Evolutionary conservation across 2,888 invertebrate genomes (phyloP).

Genomic region (Leptogaster cylindrica): DNA sequence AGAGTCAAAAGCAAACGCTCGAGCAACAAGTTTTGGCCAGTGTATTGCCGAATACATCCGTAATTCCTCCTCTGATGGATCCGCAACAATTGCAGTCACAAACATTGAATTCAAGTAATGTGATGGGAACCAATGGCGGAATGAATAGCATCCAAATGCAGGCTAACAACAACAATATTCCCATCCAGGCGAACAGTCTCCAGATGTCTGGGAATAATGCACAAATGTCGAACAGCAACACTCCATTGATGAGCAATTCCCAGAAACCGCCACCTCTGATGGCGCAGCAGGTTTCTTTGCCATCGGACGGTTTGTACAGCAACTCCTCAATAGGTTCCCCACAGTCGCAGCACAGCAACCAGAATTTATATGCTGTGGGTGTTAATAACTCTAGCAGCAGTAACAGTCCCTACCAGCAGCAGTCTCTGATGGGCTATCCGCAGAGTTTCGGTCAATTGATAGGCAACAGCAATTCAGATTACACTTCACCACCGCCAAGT

Average conservation of each 20-base stretch:
- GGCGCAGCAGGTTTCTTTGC: conserved; percentile 61
- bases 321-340: conserved; percentile 3
- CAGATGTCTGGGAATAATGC: conserved; percentile 21
- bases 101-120: conserved; percentile 18
- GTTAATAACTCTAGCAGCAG: conserved; percentile 51
- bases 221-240: conserved; percentile 37
- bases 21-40: conserved; percentile 59
- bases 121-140: not conserved
- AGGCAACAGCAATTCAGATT: conserved; percentile 56
- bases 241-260: conserved; percentile 18
- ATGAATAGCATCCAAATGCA: conserved; percentile 38
- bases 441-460: conserved; percentile 42
- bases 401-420: conserved; percentile 22
- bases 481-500: conserved; percentile 66
- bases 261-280: conserved; percentile 55
- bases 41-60: conserved; percentile 52
- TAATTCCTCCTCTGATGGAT: conserved; percentile 52
- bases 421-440: conserved; percentile 4
- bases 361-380: conserved; percentile 47
- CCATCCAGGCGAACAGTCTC: conserved; percentile 34
- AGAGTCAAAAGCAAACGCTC: conserved; percentile 76
- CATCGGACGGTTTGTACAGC: conserved; percentile 47
- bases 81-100: conserved; percentile 50
- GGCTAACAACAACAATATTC: conserved; percentile 31
- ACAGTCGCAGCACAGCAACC: conserved; percentile 52